Evolutionary conservation across 2,797 vertebrate genomes (phyloP), one percentile per base, ranked within the genome.

Genomic region (Crocodylus rhombifer): DNA sequence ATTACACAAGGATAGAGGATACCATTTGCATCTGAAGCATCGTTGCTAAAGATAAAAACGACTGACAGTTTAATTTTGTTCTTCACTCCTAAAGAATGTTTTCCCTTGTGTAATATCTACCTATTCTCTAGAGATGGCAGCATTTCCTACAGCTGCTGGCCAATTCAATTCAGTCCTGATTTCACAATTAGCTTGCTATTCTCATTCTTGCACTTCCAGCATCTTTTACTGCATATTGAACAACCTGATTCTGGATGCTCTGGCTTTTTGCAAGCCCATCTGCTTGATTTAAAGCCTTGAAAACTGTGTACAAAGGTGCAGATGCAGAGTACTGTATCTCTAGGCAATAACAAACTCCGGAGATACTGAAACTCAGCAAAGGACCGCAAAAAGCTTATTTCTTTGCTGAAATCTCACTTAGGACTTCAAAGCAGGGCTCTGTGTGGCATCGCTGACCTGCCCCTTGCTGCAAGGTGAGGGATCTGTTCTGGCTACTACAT

Each of bases 41-140:
- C 18, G 51, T 33, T 30, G 2, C 60, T 75, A 75, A 12, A 63
- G 63, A 63, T 30, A 62, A 88, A 64, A 89, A 23, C 9, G 91
- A 23, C 3, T 2, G 3, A 42, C 67, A 2, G 3, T 84, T 91
- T 87, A 36, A 65, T 69, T 91, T 26, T 78, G 2, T n/a, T 80
- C 28, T 57, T 62, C 67, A 14, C 2, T 20, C 18, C 82, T 85
- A 90, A 87, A 83, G 2, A n/a, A 1, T 20, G 36, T 16, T 6
- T 1, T 1, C 16, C 30, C 65, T 30, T 56, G 15, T 96, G 96
- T 28, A 93, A 4, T 94, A 89, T 57, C 85, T 63, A 20, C 12
- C 69, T 57, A 0, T 55, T 2, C 94, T 84, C 95, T 95, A 60
- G 91, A 97, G 91, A 87, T 89, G 95, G 95, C 95, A 94, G 93